Evolutionary conservation across 2,888 invertebrate species (phyloP), one percentile per base, ranked within the genome.

Genomic region (Chrysodeixis includens): DNA sequence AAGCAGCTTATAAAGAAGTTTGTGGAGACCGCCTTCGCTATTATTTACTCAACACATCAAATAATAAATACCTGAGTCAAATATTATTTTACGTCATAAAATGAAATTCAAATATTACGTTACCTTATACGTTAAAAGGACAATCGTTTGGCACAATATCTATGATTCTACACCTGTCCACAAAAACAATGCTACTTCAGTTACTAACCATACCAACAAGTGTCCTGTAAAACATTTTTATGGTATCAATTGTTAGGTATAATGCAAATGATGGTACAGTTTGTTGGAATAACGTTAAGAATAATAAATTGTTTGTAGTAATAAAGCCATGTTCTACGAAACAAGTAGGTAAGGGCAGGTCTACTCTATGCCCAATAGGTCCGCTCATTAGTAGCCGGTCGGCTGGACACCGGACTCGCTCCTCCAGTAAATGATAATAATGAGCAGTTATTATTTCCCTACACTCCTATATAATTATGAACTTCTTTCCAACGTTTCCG

Each of bases 381-480:
- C 78, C 72, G 81, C 88, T 93, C 90, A 92, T 92, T 92, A 92
- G 88, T 81, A 75, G 72, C 81, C 67, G 78, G 74, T 83, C 83
- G 83, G 83, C 81, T 78, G 76, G 81, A 78, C 79, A 74, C 68
- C 77, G 82, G 69, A 72, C 69, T 69, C 67, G 69, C 71, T 69
- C 58, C 62, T 74, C 81, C 83, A 79, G 86, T 85, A 86, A 92
- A 91, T 90, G 90, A 89, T 90, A 88, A 89, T 92, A 93, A 93
- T 92, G 87, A 90, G 86, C 86, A 80, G 87, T 89, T 92, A 93
- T 93, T 92, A 93, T 89, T 86, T 81, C 86, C 86, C 84, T 83
- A 84, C 81, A 86, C 85, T 88, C 84, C 85, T 86, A 87, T 88
- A 85, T 92, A 93, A 93, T 94, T 93, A 93, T 88, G 87, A 88